Evolutionary conservation across 2,888 invertebrate species (phyloP).

Genomic region (Homarus gammarus): DNA sequence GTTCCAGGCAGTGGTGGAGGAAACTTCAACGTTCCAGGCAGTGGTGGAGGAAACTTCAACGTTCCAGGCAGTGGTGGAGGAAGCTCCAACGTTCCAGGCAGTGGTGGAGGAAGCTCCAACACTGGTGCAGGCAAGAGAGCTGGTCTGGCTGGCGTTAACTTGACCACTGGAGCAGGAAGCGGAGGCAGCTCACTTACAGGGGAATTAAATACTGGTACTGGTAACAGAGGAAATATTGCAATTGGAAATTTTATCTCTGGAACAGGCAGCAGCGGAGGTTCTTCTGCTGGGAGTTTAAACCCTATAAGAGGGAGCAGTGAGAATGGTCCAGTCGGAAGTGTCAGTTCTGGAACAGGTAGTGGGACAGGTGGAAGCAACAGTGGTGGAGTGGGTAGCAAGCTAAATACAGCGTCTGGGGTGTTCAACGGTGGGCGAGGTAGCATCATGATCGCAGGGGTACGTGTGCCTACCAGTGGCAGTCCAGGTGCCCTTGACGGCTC

Average conservation of each 20-base stretch:
- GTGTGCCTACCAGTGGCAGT: neutral
- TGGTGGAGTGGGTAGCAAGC: neutral
- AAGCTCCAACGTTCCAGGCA: too few relatives aligned
- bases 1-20: neutral
- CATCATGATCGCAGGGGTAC: neutral
- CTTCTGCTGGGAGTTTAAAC: neutral
- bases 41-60: constrained; percentile 17
- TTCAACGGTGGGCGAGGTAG: neutral
- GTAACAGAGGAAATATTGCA: neutral
- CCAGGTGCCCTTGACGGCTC: neutral
- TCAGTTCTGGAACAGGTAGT: neutral
- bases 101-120: neutral
- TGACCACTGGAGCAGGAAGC: neutral
- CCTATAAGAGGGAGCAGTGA: neutral
- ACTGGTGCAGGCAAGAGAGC: neutral
- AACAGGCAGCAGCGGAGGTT: neutral
- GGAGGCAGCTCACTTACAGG: neutral
- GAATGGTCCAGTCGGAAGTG: neutral
- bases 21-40: constrained; percentile 3
- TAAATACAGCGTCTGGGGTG: neutral
- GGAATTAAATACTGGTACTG: neutral
- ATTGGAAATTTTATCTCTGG: neutral
- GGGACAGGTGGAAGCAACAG: neutral
- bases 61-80: too few relatives aligned
- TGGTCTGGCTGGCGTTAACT: neutral